phyloP scores from a whole-genome alignment of 2,888 invertebrate genomes.

The Myopa tessellatipennis region DNA sequence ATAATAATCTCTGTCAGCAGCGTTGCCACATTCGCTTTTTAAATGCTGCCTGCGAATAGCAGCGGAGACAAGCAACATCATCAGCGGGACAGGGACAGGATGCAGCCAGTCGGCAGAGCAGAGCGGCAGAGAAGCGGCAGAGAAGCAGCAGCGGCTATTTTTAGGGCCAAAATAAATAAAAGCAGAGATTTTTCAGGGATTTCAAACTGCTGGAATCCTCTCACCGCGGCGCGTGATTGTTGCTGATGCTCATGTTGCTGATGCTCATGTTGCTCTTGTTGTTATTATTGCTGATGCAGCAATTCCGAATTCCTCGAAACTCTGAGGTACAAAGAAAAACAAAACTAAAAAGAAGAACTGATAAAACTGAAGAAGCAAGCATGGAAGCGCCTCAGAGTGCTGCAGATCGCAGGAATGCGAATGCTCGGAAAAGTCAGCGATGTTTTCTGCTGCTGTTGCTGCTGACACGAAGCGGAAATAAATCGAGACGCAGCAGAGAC shows the following conservation, averaged over 20 bases:
- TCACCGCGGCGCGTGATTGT: not conserved
- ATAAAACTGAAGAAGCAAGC: not conserved
- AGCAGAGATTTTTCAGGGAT: not conserved
- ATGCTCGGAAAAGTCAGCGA: constrained; percentile 5
- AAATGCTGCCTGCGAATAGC: constrained; percentile 26
- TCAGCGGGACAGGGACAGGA: constrained; percentile 38
- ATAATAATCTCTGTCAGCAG: constrained; percentile 28
- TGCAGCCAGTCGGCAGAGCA: not conserved
- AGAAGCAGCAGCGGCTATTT: constrained; percentile 11
- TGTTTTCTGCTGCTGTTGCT: not conserved
- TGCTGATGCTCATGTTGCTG: not conserved
- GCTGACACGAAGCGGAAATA: constrained; percentile 12
- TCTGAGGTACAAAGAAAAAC: not conserved
- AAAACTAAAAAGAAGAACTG: not conserved
- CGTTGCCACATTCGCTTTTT: constrained; percentile 35
- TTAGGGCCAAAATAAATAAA: constrained; percentile 1
- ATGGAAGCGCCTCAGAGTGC: not conserved
- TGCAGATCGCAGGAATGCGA: constrained; percentile 4
- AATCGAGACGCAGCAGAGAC: not conserved
- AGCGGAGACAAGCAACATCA: constrained; percentile 21
- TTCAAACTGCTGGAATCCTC: not conserved
- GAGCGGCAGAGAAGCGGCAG: not conserved
- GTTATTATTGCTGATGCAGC: not conserved
- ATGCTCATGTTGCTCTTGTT: not conserved
- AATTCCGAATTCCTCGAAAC: not conserved